Evolutionary conservation across 2,797 vertebrate genomes (phyloP), one percentile per base, ranked within the genome.

Genomic region (Gymnodraco acuticeps): DNA sequence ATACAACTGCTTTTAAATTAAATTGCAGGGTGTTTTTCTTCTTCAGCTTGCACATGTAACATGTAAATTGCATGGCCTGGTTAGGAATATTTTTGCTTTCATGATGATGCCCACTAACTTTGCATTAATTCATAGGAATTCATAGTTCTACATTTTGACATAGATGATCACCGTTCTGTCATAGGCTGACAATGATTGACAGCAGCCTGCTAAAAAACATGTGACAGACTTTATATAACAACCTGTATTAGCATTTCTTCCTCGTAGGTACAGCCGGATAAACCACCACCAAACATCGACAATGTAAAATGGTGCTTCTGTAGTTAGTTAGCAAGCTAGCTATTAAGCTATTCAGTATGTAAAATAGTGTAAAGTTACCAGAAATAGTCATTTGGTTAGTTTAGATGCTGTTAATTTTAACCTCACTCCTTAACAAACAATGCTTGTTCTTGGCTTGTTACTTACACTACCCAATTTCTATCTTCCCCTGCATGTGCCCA

Each of bases 371-470:
- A 5, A 4, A 4, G 14, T 14, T 14, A 14, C 13, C 12, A 19
- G 10, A 1, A 23, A 31, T 45, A 31, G 20, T 19, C 10, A 16
- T 33, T 70, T 20, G 14, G 33, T 55, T 8, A 11, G 14, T 42
- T 20, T 20, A 20, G 42, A 19, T 17, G 62, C 20, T 10, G 51
- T 51, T 51, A 17, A 33, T 42, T 13, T 46, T 65, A 47, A 17
- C 20, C 51, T 43, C 27, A 17, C 33, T 19, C 11, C 47, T 64
- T 50, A 69, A 19, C 43, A 64, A 70, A 47, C 3, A 3, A 10
- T 48, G 10, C 15, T 38, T 46, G 45, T 51, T 51, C 9, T 65
- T 27, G 13, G 65, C 33, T 64, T 64, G 23, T 58, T 45, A 63
- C 20, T 15, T 38, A 58, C 52, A 53, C 10, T 51, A 19, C 4